Evolutionary conservation across 2,888 invertebrate genomes (phyloP), one percentile per base, ranked within the genome.

Genomic region (Tachina fera): DNA sequence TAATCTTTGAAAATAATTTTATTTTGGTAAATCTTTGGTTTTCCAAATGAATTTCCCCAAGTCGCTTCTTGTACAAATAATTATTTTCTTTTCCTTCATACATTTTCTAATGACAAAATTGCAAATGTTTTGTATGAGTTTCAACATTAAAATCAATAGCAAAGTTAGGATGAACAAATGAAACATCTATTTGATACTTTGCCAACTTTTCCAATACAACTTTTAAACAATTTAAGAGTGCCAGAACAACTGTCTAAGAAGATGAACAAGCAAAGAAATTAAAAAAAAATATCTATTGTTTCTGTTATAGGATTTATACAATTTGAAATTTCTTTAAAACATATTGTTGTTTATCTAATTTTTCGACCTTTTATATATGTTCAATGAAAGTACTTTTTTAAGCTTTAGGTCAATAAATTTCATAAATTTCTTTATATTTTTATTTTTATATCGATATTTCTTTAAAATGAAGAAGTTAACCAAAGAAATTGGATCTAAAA

Each of bases 181-280:
- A n/a, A 61, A 79, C 63, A 71, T 63, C 45, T 70, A 56, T 63
- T 79, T 79, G 78, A 71, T 39, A 61, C 31, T 70, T 71, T 79
- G 78, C 78, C 78, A 79, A 79, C 5, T 45, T 53, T 45, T 49
- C 39, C 3, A 47, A 53, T 53, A 60, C 51, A 31, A 31, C 31
- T 31, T 31, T 31, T 31, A 5, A 6, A 31, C 6, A 31, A 31
- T 31, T 5, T 31, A 31, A 5, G 31, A 31, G 47, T 14, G 3
- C n/a, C 13, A n/a, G 10, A 8, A 43, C 43, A 75, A 14, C 14
- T 39, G 39, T 39, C n/a, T n/a, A 6, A 19, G 45, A 49, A 76
- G 31, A 67, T 14, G 58, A 49, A 60, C 11, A 51, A 10, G n/a
- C 31, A 68, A 19, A 58, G 3, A 51, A 16, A 47, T 9, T 3